Percentiles rank a stretch among this genome's conserved stretches.
Evolutionary conservation across 2,113 vertebrate species (phyloP).

Genomic region (Bothrops jararaca): DNA sequence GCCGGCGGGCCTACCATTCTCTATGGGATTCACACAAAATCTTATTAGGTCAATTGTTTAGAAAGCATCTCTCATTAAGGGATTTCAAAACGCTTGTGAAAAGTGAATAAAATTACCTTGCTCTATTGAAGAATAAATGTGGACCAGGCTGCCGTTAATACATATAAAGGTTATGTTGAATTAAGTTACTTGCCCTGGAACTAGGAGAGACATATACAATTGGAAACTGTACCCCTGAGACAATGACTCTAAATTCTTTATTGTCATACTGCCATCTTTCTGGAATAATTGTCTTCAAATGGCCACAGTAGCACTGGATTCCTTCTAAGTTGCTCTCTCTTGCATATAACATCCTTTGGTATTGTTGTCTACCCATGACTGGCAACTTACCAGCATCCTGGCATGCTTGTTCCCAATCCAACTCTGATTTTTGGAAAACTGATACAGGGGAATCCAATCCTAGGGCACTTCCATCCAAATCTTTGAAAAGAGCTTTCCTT

Average conservation of each 20-base stretch:
- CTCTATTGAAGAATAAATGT: constrained; percentile 5
- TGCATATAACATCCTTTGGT: background rate
- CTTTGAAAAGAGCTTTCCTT: constrained; percentile 72
- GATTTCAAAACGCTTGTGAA: constrained; percentile 3
- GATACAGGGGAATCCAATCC: constrained; percentile 64
- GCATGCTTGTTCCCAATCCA: constrained; percentile 63
- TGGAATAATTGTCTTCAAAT: background rate
- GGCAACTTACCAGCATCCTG: constrained; percentile 63
- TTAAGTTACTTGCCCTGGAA: background rate
- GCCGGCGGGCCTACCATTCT: constrained; percentile 31
- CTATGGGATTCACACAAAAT: constrained; percentile 39
- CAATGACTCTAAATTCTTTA: background rate
- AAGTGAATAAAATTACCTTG: constrained; percentile 19
- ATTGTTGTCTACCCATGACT: background rate
- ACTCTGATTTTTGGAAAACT: constrained; percentile 67
- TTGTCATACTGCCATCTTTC: background rate
- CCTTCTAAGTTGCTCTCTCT: background rate
- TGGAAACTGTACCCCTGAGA: background rate
- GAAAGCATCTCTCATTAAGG: background rate
- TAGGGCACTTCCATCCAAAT: constrained; percentile 68
- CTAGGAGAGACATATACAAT: background rate
- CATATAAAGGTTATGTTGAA: background rate
- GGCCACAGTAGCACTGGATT: background rate
- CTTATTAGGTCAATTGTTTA: background rate
- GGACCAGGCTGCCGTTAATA: constrained; percentile 1